These are phyloP conservation scores for Orthonevra nobilis DNA, from an alignment of 2,888 invertebrate species.

Conservation along the genomic window DNA sequence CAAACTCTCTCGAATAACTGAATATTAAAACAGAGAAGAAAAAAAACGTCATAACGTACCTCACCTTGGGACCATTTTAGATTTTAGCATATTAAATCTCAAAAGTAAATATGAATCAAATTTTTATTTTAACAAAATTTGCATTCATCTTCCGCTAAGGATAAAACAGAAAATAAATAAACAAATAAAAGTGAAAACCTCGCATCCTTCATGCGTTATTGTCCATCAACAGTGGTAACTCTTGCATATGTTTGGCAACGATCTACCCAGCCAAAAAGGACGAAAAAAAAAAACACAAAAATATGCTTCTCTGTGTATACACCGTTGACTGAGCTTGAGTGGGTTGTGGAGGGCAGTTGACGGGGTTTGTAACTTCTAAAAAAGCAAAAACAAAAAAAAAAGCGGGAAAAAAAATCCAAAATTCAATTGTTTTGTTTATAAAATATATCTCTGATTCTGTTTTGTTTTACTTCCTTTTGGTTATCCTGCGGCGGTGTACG, in stretches of 20 bases:
- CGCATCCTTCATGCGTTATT: slow-evolving; percentile 49
- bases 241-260: slow-evolving; percentile 1
- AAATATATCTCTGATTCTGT: no score
- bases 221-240: slow-evolving; percentile 29
- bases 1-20: no score
- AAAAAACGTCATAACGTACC: no score
- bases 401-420: slow-evolving; percentile 14
- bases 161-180: slow-evolving; percentile 3
- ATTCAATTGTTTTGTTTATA: slow-evolving; percentile 35
- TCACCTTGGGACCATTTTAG: slow-evolving; percentile 47
- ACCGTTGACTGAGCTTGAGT: slow-evolving; percentile 19
- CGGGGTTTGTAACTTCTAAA: slow-evolving; percentile 10
- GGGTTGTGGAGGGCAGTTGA: no score
- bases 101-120: slow-evolving; percentile 56
- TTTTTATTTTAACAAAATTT: slow-evolving; percentile 50
- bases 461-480: background rate
- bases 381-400: slow-evolving; percentile 28
- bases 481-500: slow-evolving; percentile 3
- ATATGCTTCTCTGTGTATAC: slow-evolving; percentile 16
- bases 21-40: no score
- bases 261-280: no score
- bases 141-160: slow-evolving; percentile 55
- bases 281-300: slow-evolving; percentile 10
- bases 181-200: slow-evolving; percentile 26
- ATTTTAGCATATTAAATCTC: slow-evolving; percentile 62